A percentile compares a stretch with the other conserved stretches of the same genome.
Evolutionary conservation across 2,888 invertebrate genomes (phyloP).

Genomic region (Anticlea derivata): DNA sequence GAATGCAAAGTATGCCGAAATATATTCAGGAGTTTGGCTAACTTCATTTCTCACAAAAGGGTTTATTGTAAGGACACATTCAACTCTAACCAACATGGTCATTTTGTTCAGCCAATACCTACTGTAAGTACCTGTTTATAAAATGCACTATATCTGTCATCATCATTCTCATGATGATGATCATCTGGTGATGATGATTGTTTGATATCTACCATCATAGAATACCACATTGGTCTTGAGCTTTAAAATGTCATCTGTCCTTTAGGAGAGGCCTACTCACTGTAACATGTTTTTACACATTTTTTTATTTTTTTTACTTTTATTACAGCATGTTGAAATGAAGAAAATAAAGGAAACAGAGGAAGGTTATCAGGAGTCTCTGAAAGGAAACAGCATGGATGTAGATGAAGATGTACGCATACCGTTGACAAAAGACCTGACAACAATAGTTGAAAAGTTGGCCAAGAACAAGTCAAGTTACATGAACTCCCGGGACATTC

Average conservation of each 20-base stretch:
- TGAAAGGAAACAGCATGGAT: conserved; percentile 49
- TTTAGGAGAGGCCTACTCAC: no score
- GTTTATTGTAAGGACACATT: conserved; percentile 89
- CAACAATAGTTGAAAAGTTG: conserved; percentile 81
- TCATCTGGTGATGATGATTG: no score
- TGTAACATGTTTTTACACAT: neutral
- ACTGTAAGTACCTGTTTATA: conserved; percentile 78
- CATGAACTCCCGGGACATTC: conserved; percentile 20
- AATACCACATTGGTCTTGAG: no score
- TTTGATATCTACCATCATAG: no score
- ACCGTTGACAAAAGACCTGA: conserved; percentile 80
- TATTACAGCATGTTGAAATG: conserved; percentile 61
- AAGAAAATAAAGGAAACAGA: conserved; percentile 77
- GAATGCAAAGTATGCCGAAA: conserved; percentile 95
- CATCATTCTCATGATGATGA: no score
- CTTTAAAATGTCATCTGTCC: no score
- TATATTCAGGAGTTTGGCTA: conserved; percentile 93
- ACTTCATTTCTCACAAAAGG: conserved; percentile 95
- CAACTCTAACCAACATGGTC: conserved; percentile 69
- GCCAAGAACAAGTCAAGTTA: conserved; percentile 47
- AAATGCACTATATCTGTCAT: no score
- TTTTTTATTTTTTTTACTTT: neutral
- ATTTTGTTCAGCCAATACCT: conserved; percentile 70
- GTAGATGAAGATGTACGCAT: conserved; percentile 59
- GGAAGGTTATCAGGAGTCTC: conserved; percentile 68